phyloP scores from a whole-genome alignment of 2,113 vertebrate genomes.

The Hylia prasina region DNA sequence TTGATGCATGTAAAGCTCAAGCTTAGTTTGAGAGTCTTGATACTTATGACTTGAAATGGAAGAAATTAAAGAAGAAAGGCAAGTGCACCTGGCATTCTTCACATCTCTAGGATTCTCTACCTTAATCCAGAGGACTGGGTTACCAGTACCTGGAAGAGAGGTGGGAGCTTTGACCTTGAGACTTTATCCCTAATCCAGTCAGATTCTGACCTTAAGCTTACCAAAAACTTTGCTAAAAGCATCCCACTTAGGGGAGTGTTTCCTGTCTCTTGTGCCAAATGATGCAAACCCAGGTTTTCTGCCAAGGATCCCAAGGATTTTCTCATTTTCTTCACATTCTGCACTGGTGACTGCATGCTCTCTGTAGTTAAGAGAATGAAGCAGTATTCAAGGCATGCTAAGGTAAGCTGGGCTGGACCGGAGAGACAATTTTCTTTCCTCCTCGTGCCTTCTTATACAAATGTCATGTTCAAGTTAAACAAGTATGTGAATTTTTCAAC shows the following conservation, averaged over 20 bases:
- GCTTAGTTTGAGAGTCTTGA: neutral
- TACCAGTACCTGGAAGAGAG: neutral
- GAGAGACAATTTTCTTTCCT: neutral
- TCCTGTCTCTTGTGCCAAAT: neutral
- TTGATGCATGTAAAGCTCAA: neutral
- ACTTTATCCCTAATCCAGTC: neutral
- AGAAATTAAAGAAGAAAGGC: neutral
- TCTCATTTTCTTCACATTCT: neutral
- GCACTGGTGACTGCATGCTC: neutral
- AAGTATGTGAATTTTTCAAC: neutral
- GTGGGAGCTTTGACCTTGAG: neutral
- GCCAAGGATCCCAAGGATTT: neutral
- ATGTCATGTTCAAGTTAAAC: neutral
- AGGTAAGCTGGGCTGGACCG: neutral
- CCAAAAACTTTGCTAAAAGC: neutral
- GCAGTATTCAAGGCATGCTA: neutral
- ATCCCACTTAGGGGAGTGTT: rapidly evolving
- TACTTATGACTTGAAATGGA: neutral
- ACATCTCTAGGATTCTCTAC: neutral
- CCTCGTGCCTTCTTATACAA: neutral
- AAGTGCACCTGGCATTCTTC: neutral
- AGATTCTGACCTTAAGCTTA: neutral
- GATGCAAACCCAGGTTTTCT: neutral
- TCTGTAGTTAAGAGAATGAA: neutral
- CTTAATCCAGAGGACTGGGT: neutral